These are phyloP conservation scores for Cerastoderma edule DNA, from an alignment of 2,888 invertebrate species.

Conservation along the genomic window DNA sequence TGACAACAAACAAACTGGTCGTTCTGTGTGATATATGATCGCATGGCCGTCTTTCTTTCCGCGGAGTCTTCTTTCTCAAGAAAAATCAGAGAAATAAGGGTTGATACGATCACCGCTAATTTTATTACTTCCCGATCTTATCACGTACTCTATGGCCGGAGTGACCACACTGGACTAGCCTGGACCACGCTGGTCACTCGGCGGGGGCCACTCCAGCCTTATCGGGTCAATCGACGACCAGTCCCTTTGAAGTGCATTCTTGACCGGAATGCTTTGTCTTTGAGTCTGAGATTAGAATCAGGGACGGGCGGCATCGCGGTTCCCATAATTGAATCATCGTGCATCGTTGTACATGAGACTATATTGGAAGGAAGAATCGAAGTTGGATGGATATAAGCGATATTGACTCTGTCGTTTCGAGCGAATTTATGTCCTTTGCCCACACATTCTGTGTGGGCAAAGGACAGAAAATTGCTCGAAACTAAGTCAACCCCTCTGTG, in stretches of 20 bases:
- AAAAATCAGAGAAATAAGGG: too few relatives aligned
- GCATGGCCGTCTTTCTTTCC: too few relatives aligned
- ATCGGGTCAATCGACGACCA: constrained; percentile 24
- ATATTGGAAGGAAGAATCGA: constrained; percentile 14
- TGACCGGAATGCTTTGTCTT: constrained; percentile 22
- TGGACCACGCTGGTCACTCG: constrained; percentile 28
- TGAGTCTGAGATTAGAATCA: constrained; percentile 24
- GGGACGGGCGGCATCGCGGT: not conserved
- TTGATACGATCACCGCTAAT: constrained; percentile 20
- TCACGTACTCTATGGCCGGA: constrained; percentile 21
- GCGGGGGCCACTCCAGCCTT: constrained; percentile 27
- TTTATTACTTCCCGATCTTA: constrained; percentile 22
- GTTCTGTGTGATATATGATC: constrained; percentile 24
- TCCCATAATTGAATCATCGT: constrained; percentile 21
- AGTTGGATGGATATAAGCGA: too few relatives aligned
- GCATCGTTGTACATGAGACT: constrained; percentile 14
- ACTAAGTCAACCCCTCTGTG: too few relatives aligned
- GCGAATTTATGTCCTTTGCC: too few relatives aligned
- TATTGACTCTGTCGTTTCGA: too few relatives aligned
- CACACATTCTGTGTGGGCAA: too few relatives aligned
- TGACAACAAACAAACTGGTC: too few relatives aligned
- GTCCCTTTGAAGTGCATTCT: constrained; percentile 13
- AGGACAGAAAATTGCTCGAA: too few relatives aligned
- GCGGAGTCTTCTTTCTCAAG: constrained; percentile 13
- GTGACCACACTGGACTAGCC: constrained; percentile 21